Evolutionary conservation across 2,797 vertebrate species (phyloP), one percentile per base, ranked within the genome.

Genomic region (Sebastes nivosus): DNA sequence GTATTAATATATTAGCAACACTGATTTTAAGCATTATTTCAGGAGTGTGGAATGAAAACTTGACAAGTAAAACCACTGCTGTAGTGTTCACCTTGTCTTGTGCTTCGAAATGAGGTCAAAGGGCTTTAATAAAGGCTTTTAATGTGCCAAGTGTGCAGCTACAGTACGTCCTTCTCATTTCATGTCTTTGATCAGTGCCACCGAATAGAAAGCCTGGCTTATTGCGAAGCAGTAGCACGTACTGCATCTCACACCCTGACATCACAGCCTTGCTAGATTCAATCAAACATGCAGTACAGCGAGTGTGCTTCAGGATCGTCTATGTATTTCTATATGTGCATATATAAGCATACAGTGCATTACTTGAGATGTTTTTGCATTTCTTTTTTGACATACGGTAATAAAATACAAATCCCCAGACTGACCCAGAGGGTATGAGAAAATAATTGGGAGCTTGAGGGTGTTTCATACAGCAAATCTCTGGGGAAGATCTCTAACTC

Each of bases 151-250:
- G 64, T 20, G 30, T 76, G 80, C 77, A 77, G 66, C 74, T 34
- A 32, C 58, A 25, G 46, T 50, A 50, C 16, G 13, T 29, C 34
- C 59, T 58, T 77, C 70, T 83, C 36, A 68, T 89, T 87, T 85
- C 70, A 77, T 80, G 80, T 55, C 80, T 90, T 82, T 88, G 85
- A 90, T 89, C 79, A 81, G 61, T 24, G 50, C 65, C 50, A 32
- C 79, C 25, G 74, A 83, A 75, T 54, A 12, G 14, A 81, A 79
- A 78, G 24, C 77, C n/a, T 24, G n/a, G 29, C 7, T 68, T 20
- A 18, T 71, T 74, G n/a, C 6, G 7, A 52, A 70, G 25, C 63
- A 29, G 64, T 36, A 42, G 75, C 14, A 24, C 4, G n/a, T 50
- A 25, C 52, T 6, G 58, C 0, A 59, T 57, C 70, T 72, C 67